A percentile compares a stretch with the other conserved stretches of the same genome.
Evolutionary conservation across 2,888 invertebrate genomes (phyloP).

Genomic region (Norana najaformis): DNA sequence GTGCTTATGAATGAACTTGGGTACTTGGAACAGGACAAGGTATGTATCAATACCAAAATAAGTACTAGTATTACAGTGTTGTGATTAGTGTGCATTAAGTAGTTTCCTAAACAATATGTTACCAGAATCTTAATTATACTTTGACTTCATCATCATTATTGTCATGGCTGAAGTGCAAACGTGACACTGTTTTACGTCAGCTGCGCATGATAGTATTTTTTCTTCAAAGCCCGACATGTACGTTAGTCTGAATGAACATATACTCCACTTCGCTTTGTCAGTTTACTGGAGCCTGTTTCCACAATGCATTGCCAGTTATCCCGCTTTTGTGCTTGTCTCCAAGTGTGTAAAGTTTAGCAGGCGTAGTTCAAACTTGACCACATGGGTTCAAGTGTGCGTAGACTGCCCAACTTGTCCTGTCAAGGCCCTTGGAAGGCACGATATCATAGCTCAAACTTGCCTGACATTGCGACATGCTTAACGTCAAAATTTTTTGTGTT

Average conservation of each 20-base stretch:
- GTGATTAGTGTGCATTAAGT: background rate
- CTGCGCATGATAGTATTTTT: too few relatives aligned
- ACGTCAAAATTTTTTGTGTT: background rate
- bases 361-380: background rate
- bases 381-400: background rate
- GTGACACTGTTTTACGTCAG: too few relatives aligned
- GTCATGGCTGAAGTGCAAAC: background rate
- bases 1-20: conserved; percentile 19
- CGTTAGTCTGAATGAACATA: too few relatives aligned
- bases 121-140: background rate
- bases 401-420: background rate
- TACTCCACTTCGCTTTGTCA: too few relatives aligned
- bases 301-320: too few relatives aligned
- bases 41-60: background rate
- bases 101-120: background rate
- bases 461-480: background rate
- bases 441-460: background rate
- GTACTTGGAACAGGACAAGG: background rate
- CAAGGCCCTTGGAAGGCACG: background rate
- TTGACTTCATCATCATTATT: background rate
- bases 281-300: too few relatives aligned
- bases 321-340: too few relatives aligned
- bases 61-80: background rate
- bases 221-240: too few relatives aligned
- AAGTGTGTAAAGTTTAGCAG: background rate